Conservation (phyloP, 2,113 vertebrate genomes). For the Chunga burmeisteri region DNA sequence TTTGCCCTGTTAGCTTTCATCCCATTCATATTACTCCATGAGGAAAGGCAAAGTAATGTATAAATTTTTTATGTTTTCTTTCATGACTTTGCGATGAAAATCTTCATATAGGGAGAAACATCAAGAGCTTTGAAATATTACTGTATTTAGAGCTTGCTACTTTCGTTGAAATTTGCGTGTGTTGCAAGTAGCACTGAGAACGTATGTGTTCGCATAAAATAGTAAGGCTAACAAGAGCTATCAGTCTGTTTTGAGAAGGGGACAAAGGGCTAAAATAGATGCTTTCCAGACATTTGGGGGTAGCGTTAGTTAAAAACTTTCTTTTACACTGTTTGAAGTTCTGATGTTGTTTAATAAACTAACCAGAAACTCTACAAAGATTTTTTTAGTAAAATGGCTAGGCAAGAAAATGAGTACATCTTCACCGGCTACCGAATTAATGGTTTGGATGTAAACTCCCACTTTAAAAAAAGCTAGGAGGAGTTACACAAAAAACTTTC, state of each 20-base stretch:
- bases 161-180: neutral
- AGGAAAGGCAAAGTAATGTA: neutral
- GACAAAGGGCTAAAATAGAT: neutral
- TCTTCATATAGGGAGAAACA: neutral
- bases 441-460: neutral
- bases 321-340: neutral
- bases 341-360: neutral
- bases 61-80: neutral
- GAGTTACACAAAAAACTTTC: conserved; percentile 21
- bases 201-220: neutral
- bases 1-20: neutral
- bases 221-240: neutral
- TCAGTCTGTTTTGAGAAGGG: neutral
- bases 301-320: neutral
- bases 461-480: neutral
- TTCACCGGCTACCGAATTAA: neutral
- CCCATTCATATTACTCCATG: neutral
- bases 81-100: neutral
- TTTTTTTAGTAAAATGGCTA: neutral
- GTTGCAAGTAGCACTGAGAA: neutral
- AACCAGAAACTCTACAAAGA: neutral
- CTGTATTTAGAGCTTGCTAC: neutral
- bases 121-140: neutral
- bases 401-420: neutral
- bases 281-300: neutral